A percentile compares a stretch with the other conserved stretches of the same genome.
phyloP scores from a whole-genome alignment of 2,113 vertebrate genomes.

The Gasterosteus nipponicus region DNA sequence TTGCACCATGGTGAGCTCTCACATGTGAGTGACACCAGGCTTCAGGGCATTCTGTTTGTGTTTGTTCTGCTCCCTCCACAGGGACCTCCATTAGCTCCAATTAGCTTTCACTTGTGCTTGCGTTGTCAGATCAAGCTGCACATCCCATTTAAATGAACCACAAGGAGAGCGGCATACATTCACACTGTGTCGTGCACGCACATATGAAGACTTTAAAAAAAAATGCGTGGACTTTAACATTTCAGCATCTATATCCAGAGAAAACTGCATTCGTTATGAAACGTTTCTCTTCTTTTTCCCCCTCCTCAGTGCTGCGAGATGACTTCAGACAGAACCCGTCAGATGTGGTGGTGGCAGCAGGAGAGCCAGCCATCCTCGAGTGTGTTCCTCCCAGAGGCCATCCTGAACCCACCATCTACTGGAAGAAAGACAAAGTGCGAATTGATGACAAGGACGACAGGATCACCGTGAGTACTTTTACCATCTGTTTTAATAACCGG shows the following conservation, averaged over 20 bases:
- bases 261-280: constrained; percentile 8
- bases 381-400: constrained; percentile 96
- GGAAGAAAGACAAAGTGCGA: constrained; percentile 97
- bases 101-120: constrained; percentile 71
- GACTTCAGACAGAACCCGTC: constrained; percentile 98
- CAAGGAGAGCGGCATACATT: constrained; percentile 16
- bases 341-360: constrained; percentile 95
- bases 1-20: constrained; percentile 51
- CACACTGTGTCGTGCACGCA: constrained; percentile 7
- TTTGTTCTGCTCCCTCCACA: constrained; percentile 76
- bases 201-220: neutral
- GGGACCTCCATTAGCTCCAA: constrained; percentile 79
- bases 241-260: neutral
- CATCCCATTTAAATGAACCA: constrained; percentile 52
- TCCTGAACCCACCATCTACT: constrained; percentile 97
- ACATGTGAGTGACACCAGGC: constrained; percentile 77
- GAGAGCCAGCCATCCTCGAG: constrained; percentile 96
- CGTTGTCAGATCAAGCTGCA: constrained; percentile 63
- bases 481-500: neutral
- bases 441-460: constrained; percentile 95
- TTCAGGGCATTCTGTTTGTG: constrained; percentile 74
- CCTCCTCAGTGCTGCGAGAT: constrained; percentile 89
- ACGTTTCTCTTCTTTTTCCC: neutral
- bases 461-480: constrained; percentile 87
- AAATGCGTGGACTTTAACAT: neutral